Conservation (phyloP, 2,797 vertebrate genomes). For the Mycteria americana region DNA sequence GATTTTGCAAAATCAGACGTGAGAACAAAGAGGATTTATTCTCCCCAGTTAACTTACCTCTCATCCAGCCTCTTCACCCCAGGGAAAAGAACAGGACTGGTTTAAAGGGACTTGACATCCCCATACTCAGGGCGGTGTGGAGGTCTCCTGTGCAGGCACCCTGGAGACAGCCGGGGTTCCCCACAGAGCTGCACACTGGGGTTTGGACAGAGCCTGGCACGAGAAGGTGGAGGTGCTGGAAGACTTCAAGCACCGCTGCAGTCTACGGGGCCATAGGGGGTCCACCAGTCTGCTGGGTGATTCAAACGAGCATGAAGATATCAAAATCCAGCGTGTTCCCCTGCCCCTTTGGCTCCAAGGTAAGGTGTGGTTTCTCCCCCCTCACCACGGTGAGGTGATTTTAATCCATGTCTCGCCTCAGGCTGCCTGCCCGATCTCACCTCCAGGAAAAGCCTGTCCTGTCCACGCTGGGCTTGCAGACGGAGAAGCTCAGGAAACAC, state of each 20-base stretch:
- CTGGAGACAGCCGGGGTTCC: background rate
- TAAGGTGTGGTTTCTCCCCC: background rate
- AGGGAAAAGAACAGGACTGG: background rate
- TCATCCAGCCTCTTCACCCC: background rate
- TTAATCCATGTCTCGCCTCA: background rate
- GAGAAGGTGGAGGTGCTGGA: background rate
- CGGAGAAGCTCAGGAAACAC: background rate
- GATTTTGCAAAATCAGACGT: background rate
- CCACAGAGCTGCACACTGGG: background rate
- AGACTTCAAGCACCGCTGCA: background rate
- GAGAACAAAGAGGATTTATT: background rate
- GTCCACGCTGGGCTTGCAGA: background rate
- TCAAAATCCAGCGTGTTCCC: background rate
- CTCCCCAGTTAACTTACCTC: background rate
- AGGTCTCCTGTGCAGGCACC: background rate
- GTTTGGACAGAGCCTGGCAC: background rate
- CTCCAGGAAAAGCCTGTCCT: background rate
- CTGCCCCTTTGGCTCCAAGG: background rate
- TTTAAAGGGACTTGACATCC: background rate
- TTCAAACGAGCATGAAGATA: background rate
- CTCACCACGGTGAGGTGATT: accelerated
- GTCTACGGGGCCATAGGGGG: accelerated
- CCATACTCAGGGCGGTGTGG: background rate
- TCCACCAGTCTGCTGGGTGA: accelerated
- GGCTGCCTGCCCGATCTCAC: background rate